These are phyloP conservation scores for Orestias chungarensis DNA, from an alignment of 2,797 vertebrate species.

Conservation along the genomic window DNA sequence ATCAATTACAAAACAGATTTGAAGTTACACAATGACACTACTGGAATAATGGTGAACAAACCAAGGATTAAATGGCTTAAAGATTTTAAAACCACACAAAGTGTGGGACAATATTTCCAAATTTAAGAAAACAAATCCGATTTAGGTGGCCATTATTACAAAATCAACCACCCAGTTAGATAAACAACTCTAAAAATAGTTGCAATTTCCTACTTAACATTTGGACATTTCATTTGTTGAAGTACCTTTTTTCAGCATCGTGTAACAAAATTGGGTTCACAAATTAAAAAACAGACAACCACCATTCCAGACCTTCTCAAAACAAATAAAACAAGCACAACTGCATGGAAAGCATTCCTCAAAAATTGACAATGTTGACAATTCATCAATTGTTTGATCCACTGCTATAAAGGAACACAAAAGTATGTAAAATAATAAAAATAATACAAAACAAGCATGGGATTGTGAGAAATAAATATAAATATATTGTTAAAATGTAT, in stretches of 20 bases:
- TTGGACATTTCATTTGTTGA: neutral
- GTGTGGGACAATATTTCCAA: neutral
- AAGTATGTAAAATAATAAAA: no score
- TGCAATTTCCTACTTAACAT: neutral
- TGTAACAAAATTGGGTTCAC: neutral
- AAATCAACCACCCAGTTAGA: slow-evolving; percentile 3
- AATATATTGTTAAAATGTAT: no score
- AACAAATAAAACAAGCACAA: no score
- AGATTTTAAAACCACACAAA: slow-evolving; percentile 25
- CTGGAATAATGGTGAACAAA: neutral
- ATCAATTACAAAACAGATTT: slow-evolving; percentile 31
- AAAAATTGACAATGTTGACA: no score
- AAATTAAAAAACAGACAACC: neutral
- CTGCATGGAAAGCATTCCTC: no score
- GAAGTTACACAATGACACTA: slow-evolving; percentile 19
- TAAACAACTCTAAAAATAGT: neutral
- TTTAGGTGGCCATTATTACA: neutral
- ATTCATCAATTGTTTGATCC: no score
- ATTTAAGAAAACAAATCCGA: neutral
- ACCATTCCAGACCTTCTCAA: no score
- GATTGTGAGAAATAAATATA: no score
- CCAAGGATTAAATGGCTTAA: slow-evolving; percentile 5
- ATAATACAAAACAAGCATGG: no score
- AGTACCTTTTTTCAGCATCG: neutral
- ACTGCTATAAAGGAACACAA: no score